These are phyloP conservation scores for Nomada lathburiana DNA, from an alignment of 2,888 invertebrate species.

Conservation along the genomic window DNA sequence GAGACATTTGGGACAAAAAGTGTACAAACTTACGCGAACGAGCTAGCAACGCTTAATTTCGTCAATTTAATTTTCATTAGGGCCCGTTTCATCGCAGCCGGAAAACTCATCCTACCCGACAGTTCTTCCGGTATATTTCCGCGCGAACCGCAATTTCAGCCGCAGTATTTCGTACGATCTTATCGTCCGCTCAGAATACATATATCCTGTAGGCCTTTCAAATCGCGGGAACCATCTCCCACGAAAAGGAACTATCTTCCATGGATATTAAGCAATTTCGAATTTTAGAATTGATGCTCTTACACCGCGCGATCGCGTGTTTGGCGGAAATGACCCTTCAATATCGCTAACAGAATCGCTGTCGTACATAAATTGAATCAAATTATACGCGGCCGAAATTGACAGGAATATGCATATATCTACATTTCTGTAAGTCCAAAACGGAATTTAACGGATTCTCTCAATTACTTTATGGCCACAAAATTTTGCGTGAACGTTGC, in stretches of 20 bases:
- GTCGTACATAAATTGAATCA: too few relatives aligned
- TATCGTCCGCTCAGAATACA: background rate
- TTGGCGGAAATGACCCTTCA: too few relatives aligned
- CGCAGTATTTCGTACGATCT: background rate
- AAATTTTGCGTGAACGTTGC: too few relatives aligned
- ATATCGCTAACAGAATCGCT: too few relatives aligned
- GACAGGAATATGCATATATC: too few relatives aligned
- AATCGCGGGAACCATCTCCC: background rate
- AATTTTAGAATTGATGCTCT: too few relatives aligned
- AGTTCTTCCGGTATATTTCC: background rate
- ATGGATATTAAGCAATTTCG: too few relatives aligned
- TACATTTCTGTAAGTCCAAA: too few relatives aligned
- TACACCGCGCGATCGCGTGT: too few relatives aligned
- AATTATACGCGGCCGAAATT: too few relatives aligned
- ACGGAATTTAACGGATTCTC: too few relatives aligned
- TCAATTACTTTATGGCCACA: too few relatives aligned
- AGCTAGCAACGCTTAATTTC: background rate
- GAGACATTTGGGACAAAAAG: background rate
- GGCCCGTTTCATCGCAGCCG: background rate
- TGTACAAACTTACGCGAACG: background rate
- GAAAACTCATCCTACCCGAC: slow-evolving; percentile 1
- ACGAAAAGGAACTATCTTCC: background rate
- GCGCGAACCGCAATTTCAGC: background rate
- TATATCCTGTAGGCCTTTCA: background rate
- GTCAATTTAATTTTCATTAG: slow-evolving; percentile 18